Base-by-base conservation (phyloP, 2,797 vertebrate genomes). In the Morelia viridis region DNA sequence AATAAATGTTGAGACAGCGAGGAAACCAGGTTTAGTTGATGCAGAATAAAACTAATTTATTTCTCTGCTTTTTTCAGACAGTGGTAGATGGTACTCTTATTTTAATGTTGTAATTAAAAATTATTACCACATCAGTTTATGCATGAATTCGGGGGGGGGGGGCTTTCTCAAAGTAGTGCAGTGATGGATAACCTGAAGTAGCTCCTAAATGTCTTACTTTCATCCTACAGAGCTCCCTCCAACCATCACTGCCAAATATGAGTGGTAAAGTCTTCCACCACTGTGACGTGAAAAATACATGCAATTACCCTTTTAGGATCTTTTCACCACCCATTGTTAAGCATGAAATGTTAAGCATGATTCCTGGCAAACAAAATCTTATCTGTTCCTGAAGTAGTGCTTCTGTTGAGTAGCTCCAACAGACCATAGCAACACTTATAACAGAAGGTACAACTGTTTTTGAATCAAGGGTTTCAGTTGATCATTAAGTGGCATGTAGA, bases 1-100 rank as follows among this genome's bases (percentile, higher is more conserved):
- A 94, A 95, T 94, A 93, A 95, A 94, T 94, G 93, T 91, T 93
- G 94, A 89, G 95, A 94, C 95, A 91, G 92, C 93, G 85, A 90
- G 91, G 93, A 57, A 90, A 41, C n/a, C 0, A 9, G 89, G 80
- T 89, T 84, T 88, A 93, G 92, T 62, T 68, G 41, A 61, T n/a
- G n/a, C 0, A 0, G 94, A 95, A 95, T 95, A 91, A 94, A 53
- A 53, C 89, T 92, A 96, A 94, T 35, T 94, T 95, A 93, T 95
- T 95, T 53, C 28, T 62, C 41, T 60, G 58, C 28, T 19, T 76
- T 71, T 71, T 64, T 22, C n/a, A 62, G 65, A 50, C 2, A 71
- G 60, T 53, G 2, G 9, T 2, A 35, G 1, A 68, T n/a, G 17
- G 3, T 56, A 15, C 53, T 46, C 71, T 46, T 80, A 31, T 58